Evolutionary conservation across 1,140 invertebrate genomes (phyloP), one percentile per base, ranked within the genome.

Genomic region (Drosophila dunni): DNA sequence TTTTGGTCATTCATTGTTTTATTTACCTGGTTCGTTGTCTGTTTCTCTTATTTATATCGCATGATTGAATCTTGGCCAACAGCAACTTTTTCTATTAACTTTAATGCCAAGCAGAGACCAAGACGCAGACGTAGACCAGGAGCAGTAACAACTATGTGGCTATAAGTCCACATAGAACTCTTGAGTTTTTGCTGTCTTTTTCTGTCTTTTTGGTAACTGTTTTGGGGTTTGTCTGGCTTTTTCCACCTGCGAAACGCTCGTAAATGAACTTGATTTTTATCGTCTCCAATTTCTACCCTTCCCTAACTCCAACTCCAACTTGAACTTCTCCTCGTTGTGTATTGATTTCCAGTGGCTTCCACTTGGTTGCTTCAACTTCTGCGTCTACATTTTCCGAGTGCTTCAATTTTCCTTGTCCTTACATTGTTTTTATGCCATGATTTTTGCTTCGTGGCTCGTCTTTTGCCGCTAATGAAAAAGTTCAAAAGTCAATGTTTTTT

Each of bases 1-100:
- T 81, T 81, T 58, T 58, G 73, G 60, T 72, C 68, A 67, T 73
- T 81, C 74, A 90, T 88, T 88, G 84, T 88, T 89, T 89, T 89
- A 89, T 89, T 89, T 89, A 89, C 84, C 84, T 89, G 84, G 53
- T 70, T 63, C 61, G 13, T 40, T 56, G 34, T 40, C 7, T 56
- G 10, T 51, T 56, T 57, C 40, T 45, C 6, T 88, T 86, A 78
- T 83, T 86, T 89, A 89, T 89, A 89, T 89, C 84, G 81, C 84
- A 89, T 89, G 84, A 89, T 89, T 89, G 84, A 89, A 89, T 89
- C 84, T 89, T 89, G 84, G 80, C 84, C 85, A 89, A 88, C 83
- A 89, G 84, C 68, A 89, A 89, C 85, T 89, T 89, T 89, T 89
- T 89, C 84, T 89, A 89, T 89, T 89, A 89, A 89, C 84, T 89